A percentile compares a stretch with the other conserved stretches of the same genome.
These are phyloP conservation scores for Laspeyria flexula DNA, from an alignment of 2,888 invertebrate species.

Conservation along the genomic window DNA sequence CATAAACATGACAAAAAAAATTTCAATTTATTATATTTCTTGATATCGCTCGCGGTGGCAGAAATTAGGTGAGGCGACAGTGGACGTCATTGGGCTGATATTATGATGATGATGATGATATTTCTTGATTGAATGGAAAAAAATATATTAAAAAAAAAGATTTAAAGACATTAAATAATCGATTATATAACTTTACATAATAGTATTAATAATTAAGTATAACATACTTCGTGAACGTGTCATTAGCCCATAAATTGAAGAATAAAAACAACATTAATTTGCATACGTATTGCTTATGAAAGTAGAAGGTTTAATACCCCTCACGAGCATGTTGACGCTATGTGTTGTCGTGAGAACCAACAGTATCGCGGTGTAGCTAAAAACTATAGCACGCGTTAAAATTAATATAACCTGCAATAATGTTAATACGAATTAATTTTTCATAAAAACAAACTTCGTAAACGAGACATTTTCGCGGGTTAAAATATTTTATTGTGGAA, in stretches of 20 bases:
- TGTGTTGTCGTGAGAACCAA: conserved; percentile 53
- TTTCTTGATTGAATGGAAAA: too few species aligned
- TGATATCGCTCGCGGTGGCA: too few species aligned
- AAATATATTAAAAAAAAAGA: neutral
- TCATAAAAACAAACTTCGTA: neutral
- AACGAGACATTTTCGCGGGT: conserved; percentile 7
- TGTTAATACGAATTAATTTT: neutral
- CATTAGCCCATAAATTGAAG: conserved; percentile 44
- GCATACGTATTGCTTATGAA: conserved; percentile 46
- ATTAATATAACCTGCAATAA: conserved; percentile 3
- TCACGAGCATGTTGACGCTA: conserved; percentile 45
- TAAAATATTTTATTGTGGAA: neutral
- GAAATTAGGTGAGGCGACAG: too few species aligned
- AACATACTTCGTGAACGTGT: conserved; percentile 23
- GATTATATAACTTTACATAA: conserved; percentile 25
- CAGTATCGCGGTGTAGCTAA: conserved; percentile 69
- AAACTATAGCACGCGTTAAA: conserved; percentile 65
- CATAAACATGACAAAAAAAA: too few species aligned
- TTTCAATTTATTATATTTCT: too few species aligned
- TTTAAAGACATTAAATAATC: neutral
- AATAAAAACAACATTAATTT: conserved; percentile 18
- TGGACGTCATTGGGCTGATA: too few species aligned
- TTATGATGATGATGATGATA: too few species aligned
- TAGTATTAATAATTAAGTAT: too few species aligned
- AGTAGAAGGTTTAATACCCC: conserved; percentile 67